Conservation (phyloP, 2,888 invertebrate species). For the Epinotia ramella region DNA sequence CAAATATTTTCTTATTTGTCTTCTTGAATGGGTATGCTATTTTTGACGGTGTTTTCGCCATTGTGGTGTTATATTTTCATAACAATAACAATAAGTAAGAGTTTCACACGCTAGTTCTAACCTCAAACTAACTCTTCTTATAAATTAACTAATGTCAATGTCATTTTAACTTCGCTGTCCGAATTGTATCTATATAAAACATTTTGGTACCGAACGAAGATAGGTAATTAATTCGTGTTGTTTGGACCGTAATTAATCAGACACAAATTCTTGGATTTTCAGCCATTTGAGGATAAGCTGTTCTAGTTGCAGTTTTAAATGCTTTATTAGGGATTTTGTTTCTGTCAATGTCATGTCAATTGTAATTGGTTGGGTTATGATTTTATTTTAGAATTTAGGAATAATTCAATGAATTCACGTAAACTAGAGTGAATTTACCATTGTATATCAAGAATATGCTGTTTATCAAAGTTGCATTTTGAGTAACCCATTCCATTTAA, state of each 20-base stretch:
- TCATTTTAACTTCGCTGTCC: neutral
- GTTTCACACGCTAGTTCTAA: constrained; percentile 35
- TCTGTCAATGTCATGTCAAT: constrained; percentile 29
- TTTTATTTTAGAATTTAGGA: constrained; percentile 42
- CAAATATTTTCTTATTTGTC: constrained; percentile 88
- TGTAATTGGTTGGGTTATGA: constrained; percentile 41
- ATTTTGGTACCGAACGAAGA: neutral
- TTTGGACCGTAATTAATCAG: neutral
- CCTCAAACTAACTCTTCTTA: constrained; percentile 1
- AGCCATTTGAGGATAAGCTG: neutral
- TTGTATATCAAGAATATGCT: constrained; percentile 31
- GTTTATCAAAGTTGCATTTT: constrained; percentile 50
- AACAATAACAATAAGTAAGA: constrained; percentile 24
- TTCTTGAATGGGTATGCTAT: constrained; percentile 87
- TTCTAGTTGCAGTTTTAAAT: constrained; percentile 11
- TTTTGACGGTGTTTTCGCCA: constrained; percentile 78
- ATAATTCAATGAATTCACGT: constrained; percentile 30
- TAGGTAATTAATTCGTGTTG: no score
- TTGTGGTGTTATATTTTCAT: constrained; percentile 50
- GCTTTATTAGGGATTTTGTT: neutral
- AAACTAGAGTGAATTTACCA: constrained; percentile 10
- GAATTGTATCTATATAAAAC: neutral
- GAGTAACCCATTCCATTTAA: constrained; percentile 23
- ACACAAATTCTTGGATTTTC: constrained; percentile 8
- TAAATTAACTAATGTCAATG: constrained; percentile 3